Base-by-base conservation (phyloP, 1,140 invertebrate species). In the Bombus confusus region DNA sequence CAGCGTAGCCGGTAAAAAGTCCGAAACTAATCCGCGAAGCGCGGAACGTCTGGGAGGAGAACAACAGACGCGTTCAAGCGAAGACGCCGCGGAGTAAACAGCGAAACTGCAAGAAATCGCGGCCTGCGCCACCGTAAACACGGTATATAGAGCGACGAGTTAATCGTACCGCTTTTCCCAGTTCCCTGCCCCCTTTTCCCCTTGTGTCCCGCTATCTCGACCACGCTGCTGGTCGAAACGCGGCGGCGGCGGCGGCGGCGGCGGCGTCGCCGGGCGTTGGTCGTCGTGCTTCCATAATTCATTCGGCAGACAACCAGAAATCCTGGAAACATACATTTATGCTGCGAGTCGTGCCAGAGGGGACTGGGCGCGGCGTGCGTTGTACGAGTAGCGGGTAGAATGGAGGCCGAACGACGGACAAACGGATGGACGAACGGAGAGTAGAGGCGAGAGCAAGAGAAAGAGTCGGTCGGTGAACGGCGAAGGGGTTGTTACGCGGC, bases 281-380 rank as follows among this genome's bases (percentile, higher is more conserved):
- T 86, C 82, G 90, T 75, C 84, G 86, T 86, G 84, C 86, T 85
- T 91, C 90, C 86, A 91, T 92, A 92, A 92, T 92, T 92, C 92
- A 93, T 90, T 91, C 86, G 86, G 86, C 85, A 80, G 93, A 91
- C 92, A 92, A 91, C 92, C 91, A 93, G 92, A 92, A 93, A 92
- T 92, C 92, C 92, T 92, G 91, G 85, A 89, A 91, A 91, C 90
- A 93, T 93, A 92, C 91, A 93, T 93, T 92, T 93, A 92, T 92
- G 88, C 88, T 86, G 87, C 85, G 86, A 92, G 75, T 84, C 86
- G 88, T 87, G 83, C 77, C 88, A 88, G 89, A 87, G 87, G 88
- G 83, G 76, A 34, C 41, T 62, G 66, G 76, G 15, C 31, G 74
- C 81, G 83, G 71, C 80, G 85, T 47, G 43, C 80, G 85, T 82